phyloP scores from a whole-genome alignment of 2,888 invertebrate genomes.

The Patella depressa region DNA sequence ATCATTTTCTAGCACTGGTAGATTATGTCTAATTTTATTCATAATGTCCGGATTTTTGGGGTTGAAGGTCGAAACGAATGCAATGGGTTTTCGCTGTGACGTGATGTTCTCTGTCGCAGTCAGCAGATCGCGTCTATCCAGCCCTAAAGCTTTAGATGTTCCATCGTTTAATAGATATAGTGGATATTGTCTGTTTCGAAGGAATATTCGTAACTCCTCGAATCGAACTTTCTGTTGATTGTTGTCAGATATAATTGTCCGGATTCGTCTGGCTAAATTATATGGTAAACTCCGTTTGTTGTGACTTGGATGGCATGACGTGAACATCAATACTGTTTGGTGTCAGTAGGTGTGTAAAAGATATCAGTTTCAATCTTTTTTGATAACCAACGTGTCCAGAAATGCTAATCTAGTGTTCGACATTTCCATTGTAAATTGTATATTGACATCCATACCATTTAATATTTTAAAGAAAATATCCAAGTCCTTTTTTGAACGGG shows the following conservation, averaged over 20 bases:
- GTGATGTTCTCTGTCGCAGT: no score
- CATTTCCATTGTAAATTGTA: slow-evolving; percentile 26
- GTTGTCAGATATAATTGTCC: slow-evolving; percentile 13
- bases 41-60: background rate
- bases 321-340: slow-evolving; percentile 27
- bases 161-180: no score
- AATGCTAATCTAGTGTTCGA: slow-evolving; percentile 19
- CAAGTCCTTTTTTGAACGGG: background rate
- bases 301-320: slow-evolving; percentile 28
- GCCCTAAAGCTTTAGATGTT: no score
- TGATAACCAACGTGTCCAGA: slow-evolving; percentile 19
- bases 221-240: background rate
- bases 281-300: slow-evolving; percentile 25
- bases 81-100: background rate
- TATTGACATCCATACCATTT: background rate
- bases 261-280: slow-evolving; percentile 22
- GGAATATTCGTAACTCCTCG: no score
- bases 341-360: slow-evolving; percentile 28
- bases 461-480: no score
- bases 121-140: no score
- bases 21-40: background rate
- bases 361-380: slow-evolving; percentile 9
- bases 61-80: slow-evolving; percentile 6
- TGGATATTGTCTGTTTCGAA: no score
- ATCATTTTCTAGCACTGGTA: background rate